phyloP scores from a whole-genome alignment of 2,888 invertebrate genomes.

The Caenorhabditis panamensis region DNA sequence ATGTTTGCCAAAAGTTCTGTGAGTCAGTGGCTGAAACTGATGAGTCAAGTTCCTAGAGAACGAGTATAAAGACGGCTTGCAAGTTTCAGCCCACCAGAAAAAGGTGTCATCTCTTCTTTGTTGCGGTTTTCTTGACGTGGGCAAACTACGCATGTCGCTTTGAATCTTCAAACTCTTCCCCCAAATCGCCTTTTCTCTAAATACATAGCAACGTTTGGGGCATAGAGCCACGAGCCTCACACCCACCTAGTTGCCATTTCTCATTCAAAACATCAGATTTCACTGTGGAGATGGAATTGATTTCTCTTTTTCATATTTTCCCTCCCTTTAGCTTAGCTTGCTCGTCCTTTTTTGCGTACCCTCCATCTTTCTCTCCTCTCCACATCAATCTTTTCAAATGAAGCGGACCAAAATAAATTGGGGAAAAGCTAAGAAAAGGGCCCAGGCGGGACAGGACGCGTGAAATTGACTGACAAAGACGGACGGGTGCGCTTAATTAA shows the following conservation, averaged over 20 bases:
- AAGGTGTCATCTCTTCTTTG: neutral
- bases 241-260: neutral
- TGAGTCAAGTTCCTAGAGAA: neutral
- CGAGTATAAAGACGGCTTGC: neutral
- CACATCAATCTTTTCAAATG: neutral
- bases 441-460: neutral
- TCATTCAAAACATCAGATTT: constrained; percentile 38
- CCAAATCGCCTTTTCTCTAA: neutral
- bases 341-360: constrained; percentile 1
- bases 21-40: neutral
- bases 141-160: neutral
- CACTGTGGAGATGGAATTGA: no score
- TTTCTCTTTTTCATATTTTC: constrained; percentile 29
- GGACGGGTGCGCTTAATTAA: neutral
- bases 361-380: constrained; percentile 3
- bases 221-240: neutral
- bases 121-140: neutral
- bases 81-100: neutral
- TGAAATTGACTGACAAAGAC: constrained; percentile 1
- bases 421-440: neutral
- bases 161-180: neutral
- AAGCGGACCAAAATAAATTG: neutral
- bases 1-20: neutral
- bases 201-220: neutral
- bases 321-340: constrained; percentile 15